A percentile compares a stretch with the other conserved stretches of the same genome.
phyloP scores from a whole-genome alignment of 2,797 vertebrate species.

The Dendrocincla tyrannina region DNA sequence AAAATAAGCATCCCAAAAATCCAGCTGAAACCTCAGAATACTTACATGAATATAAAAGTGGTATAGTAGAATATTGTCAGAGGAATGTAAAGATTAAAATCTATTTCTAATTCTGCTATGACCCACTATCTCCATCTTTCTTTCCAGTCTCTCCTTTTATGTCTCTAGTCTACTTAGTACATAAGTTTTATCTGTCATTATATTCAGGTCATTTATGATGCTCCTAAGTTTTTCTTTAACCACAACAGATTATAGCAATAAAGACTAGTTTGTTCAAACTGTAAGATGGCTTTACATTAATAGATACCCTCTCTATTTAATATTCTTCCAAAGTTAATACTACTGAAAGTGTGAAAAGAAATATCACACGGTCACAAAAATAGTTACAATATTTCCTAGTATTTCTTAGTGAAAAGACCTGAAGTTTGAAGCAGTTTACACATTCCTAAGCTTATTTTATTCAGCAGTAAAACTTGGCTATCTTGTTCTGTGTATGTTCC shows the following conservation, averaged over 20 bases:
- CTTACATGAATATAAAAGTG: not conserved
- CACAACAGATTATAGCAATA: not conserved
- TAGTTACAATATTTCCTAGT: not conserved
- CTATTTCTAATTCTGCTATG: not conserved
- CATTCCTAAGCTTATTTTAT: not conserved
- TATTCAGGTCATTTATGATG: not conserved
- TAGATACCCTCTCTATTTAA: not conserved
- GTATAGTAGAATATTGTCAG: not conserved
- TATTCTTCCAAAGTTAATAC: not conserved
- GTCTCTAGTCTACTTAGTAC: not conserved
- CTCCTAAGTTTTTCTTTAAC: not conserved
- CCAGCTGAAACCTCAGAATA: not conserved
- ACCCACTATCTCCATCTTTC: not conserved
- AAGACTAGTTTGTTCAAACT: not conserved
- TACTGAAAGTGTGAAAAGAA: not conserved
- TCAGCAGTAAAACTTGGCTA: not conserved
- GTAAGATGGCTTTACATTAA: not conserved
- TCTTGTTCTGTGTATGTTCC: not conserved
- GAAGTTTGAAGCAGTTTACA: not conserved
- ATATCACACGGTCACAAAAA: not conserved
- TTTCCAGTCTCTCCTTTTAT: not conserved
- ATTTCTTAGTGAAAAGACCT: not conserved
- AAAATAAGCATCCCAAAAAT: slow-evolving; percentile 22
- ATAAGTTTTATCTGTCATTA: not conserved
- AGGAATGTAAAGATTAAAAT: not conserved